These are phyloP conservation scores for Coreoperca whiteheadi DNA, from an alignment of 2,113 vertebrate genomes.

Conservation along the genomic window DNA sequence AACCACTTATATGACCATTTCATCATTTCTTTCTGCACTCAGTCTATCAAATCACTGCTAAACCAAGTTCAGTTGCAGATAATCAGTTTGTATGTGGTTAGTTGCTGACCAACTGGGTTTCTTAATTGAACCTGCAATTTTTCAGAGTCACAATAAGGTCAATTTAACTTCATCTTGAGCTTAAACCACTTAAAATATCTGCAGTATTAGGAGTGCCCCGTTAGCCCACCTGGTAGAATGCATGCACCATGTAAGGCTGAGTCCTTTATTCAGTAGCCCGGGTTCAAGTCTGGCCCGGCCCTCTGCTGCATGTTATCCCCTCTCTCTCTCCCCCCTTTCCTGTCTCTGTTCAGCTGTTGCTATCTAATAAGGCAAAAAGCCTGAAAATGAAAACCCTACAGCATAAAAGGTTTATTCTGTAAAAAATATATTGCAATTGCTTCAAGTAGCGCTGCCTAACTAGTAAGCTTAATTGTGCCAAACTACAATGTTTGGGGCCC, in stretches of 20 bases:
- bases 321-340: no score
- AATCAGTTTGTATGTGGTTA: not conserved
- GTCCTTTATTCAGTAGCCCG: no score
- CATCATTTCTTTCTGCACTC: not conserved
- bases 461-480: not conserved
- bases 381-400: no score
- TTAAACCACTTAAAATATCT: not conserved
- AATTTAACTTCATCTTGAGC: not conserved
- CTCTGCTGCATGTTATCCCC: no score
- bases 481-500: not conserved
- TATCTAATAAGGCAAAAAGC: no score
- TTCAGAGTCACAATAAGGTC: not conserved
- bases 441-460: not conserved
- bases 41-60: not conserved
- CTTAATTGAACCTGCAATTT: not conserved
- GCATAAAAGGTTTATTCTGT: not conserved
- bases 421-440: not conserved
- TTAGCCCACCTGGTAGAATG: no score
- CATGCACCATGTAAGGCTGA: no score
- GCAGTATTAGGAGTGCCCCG: not conserved
- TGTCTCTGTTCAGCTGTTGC: no score
- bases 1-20: not conserved
- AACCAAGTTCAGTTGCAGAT: not conserved
- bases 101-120: not conserved
- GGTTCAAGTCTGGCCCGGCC: no score